Conservation (phyloP, 1,140 invertebrate genomes). For the Trichonephila inaurata region DNA sequence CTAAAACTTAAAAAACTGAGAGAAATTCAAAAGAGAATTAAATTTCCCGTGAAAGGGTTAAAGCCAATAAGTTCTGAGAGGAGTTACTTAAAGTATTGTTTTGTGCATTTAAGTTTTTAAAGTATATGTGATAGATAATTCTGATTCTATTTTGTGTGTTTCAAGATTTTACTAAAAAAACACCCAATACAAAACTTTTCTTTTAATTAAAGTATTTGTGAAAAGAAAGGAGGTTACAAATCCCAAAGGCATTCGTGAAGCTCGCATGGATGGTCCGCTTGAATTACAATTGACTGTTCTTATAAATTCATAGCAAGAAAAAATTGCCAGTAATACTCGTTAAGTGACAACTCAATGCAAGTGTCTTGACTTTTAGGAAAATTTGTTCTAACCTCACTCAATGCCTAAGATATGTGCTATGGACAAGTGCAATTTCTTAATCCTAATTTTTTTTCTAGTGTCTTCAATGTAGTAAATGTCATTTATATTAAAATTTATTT, state of each 20-base stretch:
- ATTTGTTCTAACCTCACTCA: not conserved
- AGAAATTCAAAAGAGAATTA: too few species aligned
- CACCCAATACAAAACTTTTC: not conserved
- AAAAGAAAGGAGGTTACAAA: conserved; percentile 17
- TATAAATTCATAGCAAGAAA: conserved; percentile 5
- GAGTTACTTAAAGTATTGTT: too few species aligned
- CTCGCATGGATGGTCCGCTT: conserved; percentile 45
- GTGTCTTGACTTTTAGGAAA: not conserved
- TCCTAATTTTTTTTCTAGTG: not conserved
- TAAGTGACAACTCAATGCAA: not conserved
- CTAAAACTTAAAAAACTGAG: too few species aligned
- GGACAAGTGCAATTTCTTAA: not conserved
- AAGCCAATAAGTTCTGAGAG: too few species aligned
- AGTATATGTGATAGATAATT: not conserved
- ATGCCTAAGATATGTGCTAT: not conserved
- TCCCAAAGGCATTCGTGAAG: conserved; percentile 53
- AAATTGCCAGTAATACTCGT: not conserved
- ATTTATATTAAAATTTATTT: not conserved
- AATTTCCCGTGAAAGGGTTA: too few species aligned
- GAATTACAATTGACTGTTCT: not conserved
- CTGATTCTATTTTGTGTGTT: too few species aligned
- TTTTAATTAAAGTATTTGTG: not conserved
- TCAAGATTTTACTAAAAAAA: not conserved
- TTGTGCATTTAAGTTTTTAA: not conserved
- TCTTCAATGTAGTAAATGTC: not conserved